Percentiles rank a stretch among this genome's conserved stretches.
Evolutionary conservation across 2,888 invertebrate genomes (phyloP).

Genomic region (Lomographa bimaculata): DNA sequence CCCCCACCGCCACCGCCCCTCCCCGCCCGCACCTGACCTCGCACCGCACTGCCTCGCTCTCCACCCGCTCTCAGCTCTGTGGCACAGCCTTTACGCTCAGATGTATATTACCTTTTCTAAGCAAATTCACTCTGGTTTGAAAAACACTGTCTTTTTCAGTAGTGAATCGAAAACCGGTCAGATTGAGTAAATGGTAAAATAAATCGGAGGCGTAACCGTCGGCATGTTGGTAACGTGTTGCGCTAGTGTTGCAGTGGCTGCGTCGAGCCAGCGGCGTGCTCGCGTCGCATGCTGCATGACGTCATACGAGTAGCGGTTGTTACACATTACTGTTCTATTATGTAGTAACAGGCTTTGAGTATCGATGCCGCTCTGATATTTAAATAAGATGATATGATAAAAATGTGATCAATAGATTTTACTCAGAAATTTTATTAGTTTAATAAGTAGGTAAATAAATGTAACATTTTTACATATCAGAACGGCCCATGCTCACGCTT

Average conservation of each 20-base stretch:
- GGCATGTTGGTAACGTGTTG: slow-evolving; percentile 20
- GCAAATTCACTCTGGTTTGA: slow-evolving; percentile 32
- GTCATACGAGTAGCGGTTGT: slow-evolving; percentile 9
- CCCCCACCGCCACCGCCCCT: slow-evolving; percentile 26
- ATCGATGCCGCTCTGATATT: slow-evolving; percentile 7
- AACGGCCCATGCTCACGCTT: no score
- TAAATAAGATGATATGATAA: no score
- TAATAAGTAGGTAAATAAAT: no score
- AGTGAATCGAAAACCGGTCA: no score
- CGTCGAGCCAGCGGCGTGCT: slow-evolving; percentile 32
- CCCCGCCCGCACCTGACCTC: slow-evolving; percentile 44
- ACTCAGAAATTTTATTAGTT: no score
- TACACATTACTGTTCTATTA: slow-evolving; percentile 25
- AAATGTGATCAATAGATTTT: no score
- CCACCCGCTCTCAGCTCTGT: slow-evolving; percentile 37
- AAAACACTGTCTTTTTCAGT: slow-evolving; percentile 19
- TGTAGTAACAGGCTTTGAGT: slow-evolving; percentile 15
- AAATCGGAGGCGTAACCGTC: slow-evolving; percentile 24
- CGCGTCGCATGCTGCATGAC: slow-evolving; percentile 38
- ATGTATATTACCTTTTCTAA: slow-evolving; percentile 26
- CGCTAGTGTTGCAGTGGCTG: slow-evolving; percentile 8
- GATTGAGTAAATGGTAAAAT: slow-evolving; percentile 13
- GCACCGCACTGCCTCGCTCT: slow-evolving; percentile 42
- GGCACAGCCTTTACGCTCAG: slow-evolving; percentile 36
- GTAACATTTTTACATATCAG: no score